Evolutionary conservation across 2,888 invertebrate species (phyloP), one percentile per base, ranked within the genome.

Genomic region (Hirudinaria manillensis): DNA sequence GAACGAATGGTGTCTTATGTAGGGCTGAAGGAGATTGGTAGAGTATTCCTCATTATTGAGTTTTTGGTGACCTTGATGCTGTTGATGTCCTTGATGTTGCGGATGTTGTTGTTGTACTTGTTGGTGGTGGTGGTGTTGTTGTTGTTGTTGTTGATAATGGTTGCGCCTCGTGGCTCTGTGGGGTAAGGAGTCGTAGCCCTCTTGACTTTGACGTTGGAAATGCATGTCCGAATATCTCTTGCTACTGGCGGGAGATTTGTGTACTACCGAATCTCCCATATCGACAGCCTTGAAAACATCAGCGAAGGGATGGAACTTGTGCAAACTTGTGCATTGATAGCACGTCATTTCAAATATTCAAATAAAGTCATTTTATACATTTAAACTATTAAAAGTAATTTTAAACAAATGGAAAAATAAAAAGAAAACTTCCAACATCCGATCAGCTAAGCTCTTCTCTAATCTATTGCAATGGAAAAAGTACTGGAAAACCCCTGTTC

Each of bases 1-100:
- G 61, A 61, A 61, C 7, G 61, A 61, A 61, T 61, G 61, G 29
- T 61, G 61, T n/a, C 61, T 24, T 10, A 61, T 61, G 61, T 61
- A 61, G 1, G 24, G 24, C 61, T 61, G 61, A 10, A 27, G 61
- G 61, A 61, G 61, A 61, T 61, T 24, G 24, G 61, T n/a, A 16
- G 61, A 27, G 6, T 24, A n/a, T 61, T 61, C 61, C n/a, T 24
- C 21, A 24, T 61, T 61, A 2, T 16, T 6, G 61, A 61, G 24
- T 16, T 61, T 61, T 61, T 61, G 61, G 6, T 61, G 61, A 24
- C 29, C 24, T 29, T 27, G 24, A 4, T 61, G 61, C n/a, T 61
- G 61, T 27, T 61, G 61, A 1, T 61, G 61, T 4, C 13, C 6
- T 10, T 45, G 45, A 1, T 45, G 10, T 45, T 2, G 45, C 1